These are phyloP conservation scores for Tinamus major DNA, from an alignment of 2,797 vertebrate species.

Conservation along the genomic window DNA sequence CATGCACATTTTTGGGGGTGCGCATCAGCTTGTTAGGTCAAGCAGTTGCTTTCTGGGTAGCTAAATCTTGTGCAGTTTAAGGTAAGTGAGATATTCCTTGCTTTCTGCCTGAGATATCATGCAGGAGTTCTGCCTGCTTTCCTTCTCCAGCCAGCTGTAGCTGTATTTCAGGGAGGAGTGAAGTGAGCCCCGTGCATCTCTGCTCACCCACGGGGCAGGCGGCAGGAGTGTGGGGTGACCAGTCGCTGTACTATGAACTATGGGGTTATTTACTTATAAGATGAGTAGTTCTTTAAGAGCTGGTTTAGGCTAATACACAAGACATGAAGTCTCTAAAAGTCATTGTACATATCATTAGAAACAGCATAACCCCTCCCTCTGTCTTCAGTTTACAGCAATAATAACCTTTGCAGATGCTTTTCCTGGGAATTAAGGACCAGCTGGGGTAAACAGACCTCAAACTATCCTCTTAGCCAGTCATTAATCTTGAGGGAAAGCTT, in stretches of 20 bases:
- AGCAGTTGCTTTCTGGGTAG: constrained; percentile 9
- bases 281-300: constrained; percentile 60
- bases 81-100: background rate
- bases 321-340: constrained; percentile 54
- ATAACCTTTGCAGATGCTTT: constrained; percentile 72
- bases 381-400: constrained; percentile 67
- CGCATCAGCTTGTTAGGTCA: background rate
- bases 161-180: background rate
- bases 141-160: background rate
- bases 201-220: background rate
- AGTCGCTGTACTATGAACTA: background rate
- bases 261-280: constrained; percentile 54
- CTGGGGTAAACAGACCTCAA: constrained; percentile 75
- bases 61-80: background rate
- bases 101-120: constrained; percentile 2
- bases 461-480: constrained; percentile 74
- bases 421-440: constrained; percentile 73
- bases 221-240: background rate
- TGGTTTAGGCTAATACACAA: constrained; percentile 50
- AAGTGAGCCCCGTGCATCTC: background rate
- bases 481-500: constrained; percentile 74
- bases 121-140: constrained; percentile 19
- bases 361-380: constrained; percentile 36
- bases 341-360: constrained; percentile 29
- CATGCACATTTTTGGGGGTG: constrained; percentile 21